Conservation (phyloP, 2,113 vertebrate species). For the Perca fluviatilis region DNA sequence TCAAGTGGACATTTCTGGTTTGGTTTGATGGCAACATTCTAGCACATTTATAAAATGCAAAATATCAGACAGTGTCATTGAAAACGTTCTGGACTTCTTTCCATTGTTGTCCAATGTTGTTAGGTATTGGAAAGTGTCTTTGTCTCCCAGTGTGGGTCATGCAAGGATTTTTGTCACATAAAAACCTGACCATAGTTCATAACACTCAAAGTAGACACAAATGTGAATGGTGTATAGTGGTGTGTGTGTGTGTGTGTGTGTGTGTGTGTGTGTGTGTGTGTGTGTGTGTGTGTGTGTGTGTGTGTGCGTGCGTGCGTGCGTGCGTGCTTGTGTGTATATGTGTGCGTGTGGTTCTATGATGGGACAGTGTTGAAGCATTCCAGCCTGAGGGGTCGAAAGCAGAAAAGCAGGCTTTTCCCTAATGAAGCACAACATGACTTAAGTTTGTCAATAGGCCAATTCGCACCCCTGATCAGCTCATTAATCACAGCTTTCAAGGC, state of each 20-base stretch:
- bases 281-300: conserved; percentile 16
- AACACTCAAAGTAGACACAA: not conserved
- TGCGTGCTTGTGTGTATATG: conserved; percentile 24
- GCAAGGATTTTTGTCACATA: not conserved
- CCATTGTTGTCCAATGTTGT: not conserved
- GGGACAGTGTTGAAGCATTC: conserved; percentile 71
- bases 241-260: conserved; percentile 16
- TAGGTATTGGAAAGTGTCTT: not conserved
- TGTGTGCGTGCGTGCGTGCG: conserved; percentile 12
- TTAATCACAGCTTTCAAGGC: conserved; percentile 75
- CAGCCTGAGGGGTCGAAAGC: conserved; percentile 60
- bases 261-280: conserved; percentile 13
- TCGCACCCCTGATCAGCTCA: conserved; percentile 50
- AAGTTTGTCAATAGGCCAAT: conserved; percentile 60
- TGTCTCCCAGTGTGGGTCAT: not conserved
- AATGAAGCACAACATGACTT: conserved; percentile 50
- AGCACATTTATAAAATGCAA: not conserved
- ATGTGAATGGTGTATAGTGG: not conserved
- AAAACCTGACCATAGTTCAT: not conserved
- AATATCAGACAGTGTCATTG: not conserved
- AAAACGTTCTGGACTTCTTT: not conserved
- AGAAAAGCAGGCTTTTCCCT: conserved; percentile 26
- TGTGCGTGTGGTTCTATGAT: conserved; percentile 50
- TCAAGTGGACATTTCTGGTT: not conserved
- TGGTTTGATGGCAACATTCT: not conserved